These are phyloP conservation scores for Lasius platythorax DNA, from an alignment of 2,888 invertebrate species.

Conservation along the genomic window DNA sequence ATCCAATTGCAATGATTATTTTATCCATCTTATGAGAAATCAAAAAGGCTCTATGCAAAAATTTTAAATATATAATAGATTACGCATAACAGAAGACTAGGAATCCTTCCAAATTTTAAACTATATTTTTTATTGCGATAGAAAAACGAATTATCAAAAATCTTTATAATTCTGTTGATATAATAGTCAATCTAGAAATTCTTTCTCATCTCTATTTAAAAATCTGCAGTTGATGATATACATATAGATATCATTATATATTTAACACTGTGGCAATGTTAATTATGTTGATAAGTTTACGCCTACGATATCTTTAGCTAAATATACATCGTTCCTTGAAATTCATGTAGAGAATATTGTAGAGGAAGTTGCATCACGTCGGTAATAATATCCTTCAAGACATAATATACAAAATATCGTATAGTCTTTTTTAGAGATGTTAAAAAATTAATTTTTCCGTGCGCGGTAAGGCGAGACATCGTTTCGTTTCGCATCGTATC, in stretches of 20 bases:
- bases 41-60: background rate
- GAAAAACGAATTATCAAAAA: background rate
- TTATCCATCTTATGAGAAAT: background rate
- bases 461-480: conserved; percentile 44
- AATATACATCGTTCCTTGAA: conserved; percentile 19
- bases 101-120: background rate
- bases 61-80: background rate
- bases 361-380: conserved; percentile 32
- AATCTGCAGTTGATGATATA: background rate
- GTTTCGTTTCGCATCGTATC: conserved; percentile 41
- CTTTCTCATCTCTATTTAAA: background rate
- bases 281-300: background rate
- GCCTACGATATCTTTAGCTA: background rate
- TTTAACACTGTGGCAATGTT: background rate
- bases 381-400: conserved; percentile 24
- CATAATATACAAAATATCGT: conserved; percentile 37
- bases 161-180: background rate
- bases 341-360: conserved; percentile 10
- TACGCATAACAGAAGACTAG: background rate
- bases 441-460: conserved; percentile 63
- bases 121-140: background rate
- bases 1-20: background rate
- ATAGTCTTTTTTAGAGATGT: conserved; percentile 46
- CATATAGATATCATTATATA: background rate
- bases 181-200: background rate